Conservation (phyloP, 2,888 invertebrate species). For the Julus scandinavius region DNA sequence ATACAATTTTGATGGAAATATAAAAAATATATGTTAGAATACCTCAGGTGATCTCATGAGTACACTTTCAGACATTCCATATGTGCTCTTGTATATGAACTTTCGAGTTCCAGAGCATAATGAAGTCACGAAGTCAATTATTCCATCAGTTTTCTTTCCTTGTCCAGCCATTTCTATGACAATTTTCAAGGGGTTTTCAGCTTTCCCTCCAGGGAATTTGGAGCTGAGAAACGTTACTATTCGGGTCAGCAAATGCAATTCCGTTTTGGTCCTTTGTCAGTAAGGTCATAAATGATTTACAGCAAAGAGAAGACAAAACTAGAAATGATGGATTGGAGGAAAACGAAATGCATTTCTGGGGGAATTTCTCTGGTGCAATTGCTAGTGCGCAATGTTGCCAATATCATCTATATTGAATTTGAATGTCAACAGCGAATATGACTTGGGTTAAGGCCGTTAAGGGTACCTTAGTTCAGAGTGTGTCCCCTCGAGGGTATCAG, state of each 20-base stretch:
- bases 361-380: not conserved
- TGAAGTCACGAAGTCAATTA: not conserved
- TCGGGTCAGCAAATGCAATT: not conserved
- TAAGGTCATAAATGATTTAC: not conserved
- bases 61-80: too few species aligned
- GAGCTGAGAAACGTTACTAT: not conserved
- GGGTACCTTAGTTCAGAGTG: not conserved
- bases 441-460: conserved; percentile 10
- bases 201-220: not conserved
- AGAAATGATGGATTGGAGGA: not conserved
- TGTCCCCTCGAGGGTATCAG: not conserved
- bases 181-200: not conserved
- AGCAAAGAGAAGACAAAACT: not conserved
- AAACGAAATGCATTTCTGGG: not conserved
- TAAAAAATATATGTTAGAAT: too few species aligned
- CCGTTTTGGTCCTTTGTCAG: not conserved
- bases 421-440: conserved; percentile 32
- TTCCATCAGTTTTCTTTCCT: not conserved
- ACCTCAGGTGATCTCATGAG: too few species aligned
- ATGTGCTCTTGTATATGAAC: too few species aligned
- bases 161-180: not conserved
- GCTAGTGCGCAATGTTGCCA: not conserved
- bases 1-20: too few species aligned
- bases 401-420: conserved; percentile 18
- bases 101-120: not conserved